Percentiles rank a stretch among this genome's conserved stretches.
Conservation (phyloP, 1,140 invertebrate genomes). For the Aphidius gifuensis region DNA sequence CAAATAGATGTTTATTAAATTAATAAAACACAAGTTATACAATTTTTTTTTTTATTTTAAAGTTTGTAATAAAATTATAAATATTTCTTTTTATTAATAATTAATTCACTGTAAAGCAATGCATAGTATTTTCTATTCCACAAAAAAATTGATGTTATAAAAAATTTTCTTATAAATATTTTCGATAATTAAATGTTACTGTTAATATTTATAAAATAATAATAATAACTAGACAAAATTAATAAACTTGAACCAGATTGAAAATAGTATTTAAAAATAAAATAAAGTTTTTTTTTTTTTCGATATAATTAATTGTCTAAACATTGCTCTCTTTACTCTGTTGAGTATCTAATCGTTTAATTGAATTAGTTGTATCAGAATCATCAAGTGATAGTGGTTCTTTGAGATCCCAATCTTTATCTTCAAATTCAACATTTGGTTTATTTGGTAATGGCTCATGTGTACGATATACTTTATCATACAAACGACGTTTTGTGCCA, state of each 20-base stretch:
- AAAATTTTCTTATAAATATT: neutral
- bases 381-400: constrained; percentile 59
- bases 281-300: neutral
- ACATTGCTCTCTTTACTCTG: constrained; percentile 48
- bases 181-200: neutral
- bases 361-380: constrained; percentile 43
- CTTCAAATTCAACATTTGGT: constrained; percentile 74
- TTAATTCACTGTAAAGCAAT: neutral
- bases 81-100: neutral
- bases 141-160: constrained; percentile 27
- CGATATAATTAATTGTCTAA: constrained; percentile 24
- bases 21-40: constrained; percentile 17
- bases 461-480: constrained; percentile 77
- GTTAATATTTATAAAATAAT: neutral
- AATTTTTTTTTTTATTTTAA: constrained; percentile 1
- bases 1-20: constrained; percentile 17
- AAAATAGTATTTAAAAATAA: constrained; percentile 10
- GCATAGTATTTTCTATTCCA: constrained; percentile 41
- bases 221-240: neutral
- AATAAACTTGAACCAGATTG: neutral
- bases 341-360: constrained; percentile 37
- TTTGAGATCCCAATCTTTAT: constrained; percentile 74
- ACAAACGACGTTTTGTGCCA: constrained; percentile 64
- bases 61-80: constrained; percentile 1
- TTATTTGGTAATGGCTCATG: constrained; percentile 75